Percentiles rank a stretch among this genome's conserved stretches.
Evolutionary conservation across 2,113 vertebrate species (phyloP).

Genomic region (Dunckerocampus dactyliophorus): DNA sequence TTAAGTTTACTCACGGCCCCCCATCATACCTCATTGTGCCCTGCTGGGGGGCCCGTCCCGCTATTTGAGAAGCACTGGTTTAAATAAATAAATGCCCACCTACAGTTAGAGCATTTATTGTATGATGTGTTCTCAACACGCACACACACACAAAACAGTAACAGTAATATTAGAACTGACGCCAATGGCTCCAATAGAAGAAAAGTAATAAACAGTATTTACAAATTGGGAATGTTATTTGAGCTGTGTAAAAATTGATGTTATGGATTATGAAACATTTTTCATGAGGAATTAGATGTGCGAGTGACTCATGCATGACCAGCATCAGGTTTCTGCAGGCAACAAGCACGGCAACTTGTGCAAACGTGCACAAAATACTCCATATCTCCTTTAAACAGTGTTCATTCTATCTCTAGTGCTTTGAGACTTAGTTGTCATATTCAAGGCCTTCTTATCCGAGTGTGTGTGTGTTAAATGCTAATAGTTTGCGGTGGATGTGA

Average conservation of each 20-base stretch:
- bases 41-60: no score
- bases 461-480: background rate
- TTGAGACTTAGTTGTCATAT: conserved; percentile 20
- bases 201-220: conserved; percentile 24
- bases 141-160: conserved; percentile 9
- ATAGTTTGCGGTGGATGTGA: background rate
- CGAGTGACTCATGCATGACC: conserved; percentile 15
- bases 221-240: conserved; percentile 34
- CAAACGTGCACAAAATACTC: conserved; percentile 1
- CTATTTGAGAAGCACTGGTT: no score
- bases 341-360: no score
- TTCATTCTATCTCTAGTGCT: conserved; percentile 1
- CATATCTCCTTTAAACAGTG: conserved; percentile 2
- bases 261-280: background rate
- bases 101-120: background rate
- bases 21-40: no score
- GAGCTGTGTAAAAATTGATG: conserved; percentile 24
- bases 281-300: conserved; percentile 5
- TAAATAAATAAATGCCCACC: conserved; percentile 29
- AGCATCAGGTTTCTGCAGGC: background rate
- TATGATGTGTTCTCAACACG: conserved; percentile 1
- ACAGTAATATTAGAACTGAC: no score
- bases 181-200: conserved; percentile 16
- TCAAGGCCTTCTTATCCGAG: conserved; percentile 5
- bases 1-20: no score